Percentiles rank a stretch among this genome's conserved stretches.
Conservation (phyloP, 1,140 invertebrate genomes). For the Glossosoma conforme region DNA sequence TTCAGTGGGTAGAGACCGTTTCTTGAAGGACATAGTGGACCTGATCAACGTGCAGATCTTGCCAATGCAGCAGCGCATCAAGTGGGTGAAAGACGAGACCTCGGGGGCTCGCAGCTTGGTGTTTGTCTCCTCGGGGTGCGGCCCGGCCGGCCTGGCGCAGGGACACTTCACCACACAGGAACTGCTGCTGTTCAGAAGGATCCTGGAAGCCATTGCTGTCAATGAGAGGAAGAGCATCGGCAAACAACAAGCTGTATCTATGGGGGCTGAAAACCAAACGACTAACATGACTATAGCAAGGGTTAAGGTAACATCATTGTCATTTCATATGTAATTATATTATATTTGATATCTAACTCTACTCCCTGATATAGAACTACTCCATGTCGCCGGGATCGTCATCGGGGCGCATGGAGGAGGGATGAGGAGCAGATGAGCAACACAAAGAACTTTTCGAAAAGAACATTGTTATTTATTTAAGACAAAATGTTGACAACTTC, state of each 20-base stretch:
- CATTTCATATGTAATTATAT: background rate
- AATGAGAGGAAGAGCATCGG: background rate
- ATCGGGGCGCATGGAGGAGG: background rate
- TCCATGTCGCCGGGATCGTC: background rate
- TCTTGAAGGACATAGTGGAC: slow-evolving; percentile 35
- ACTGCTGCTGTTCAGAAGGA: slow-evolving; percentile 39
- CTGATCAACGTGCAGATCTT: slow-evolving; percentile 40
- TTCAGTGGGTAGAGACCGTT: slow-evolving; percentile 30
- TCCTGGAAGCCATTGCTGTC: slow-evolving; percentile 33
- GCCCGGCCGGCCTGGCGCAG: slow-evolving; percentile 40
- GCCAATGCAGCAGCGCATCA: slow-evolving; percentile 39
- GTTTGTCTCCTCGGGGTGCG: slow-evolving; percentile 39
- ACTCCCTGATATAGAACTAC: background rate
- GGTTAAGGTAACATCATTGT: slow-evolving; percentile 3
- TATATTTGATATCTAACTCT: background rate
- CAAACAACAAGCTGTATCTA: slow-evolving; percentile 2
- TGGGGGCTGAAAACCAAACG: no score
- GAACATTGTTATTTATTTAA: no score
- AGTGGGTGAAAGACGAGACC: slow-evolving; percentile 37
- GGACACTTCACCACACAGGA: slow-evolving; percentile 36
- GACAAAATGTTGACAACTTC: no score
- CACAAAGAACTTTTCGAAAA: background rate
- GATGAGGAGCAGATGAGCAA: background rate
- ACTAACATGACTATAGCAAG: slow-evolving; percentile 1
- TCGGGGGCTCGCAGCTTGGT: slow-evolving; percentile 38